Evolutionary conservation across 2,113 vertebrate genomes (phyloP).

Genomic region (Forbesichthys papilliferus): DNA sequence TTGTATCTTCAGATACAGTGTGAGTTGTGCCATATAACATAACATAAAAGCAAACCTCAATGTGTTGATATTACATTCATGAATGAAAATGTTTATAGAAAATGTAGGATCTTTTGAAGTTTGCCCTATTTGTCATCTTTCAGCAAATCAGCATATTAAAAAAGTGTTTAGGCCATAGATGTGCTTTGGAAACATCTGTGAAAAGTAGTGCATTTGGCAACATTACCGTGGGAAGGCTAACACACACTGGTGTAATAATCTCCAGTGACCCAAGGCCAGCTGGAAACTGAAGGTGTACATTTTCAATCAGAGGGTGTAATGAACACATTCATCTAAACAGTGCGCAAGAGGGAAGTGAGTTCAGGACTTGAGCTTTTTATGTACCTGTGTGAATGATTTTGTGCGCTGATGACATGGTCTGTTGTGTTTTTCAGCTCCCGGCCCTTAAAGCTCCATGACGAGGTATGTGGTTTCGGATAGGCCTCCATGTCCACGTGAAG

Average conservation of each 20-base stretch:
- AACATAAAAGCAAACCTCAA: not conserved
- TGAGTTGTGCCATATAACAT: too few relatives aligned
- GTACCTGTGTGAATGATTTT: constrained; percentile 73
- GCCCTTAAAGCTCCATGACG: constrained; percentile 87
- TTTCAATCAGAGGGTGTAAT: constrained; percentile 38
- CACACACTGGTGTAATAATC: not conserved
- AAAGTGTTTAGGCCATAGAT: not conserved
- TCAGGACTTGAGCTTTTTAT: not conserved
- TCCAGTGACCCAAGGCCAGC: constrained; percentile 10
- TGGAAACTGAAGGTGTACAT: constrained; percentile 32
- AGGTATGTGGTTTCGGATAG: constrained; percentile 81
- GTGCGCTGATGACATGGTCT: constrained; percentile 84
- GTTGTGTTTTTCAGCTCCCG: constrained; percentile 83
- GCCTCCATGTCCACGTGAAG: constrained; percentile 85
- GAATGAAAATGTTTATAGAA: not conserved
- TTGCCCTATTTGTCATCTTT: too few relatives aligned
- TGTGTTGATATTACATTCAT: constrained; percentile 4
- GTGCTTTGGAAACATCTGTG: not conserved
- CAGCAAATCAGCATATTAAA: too few relatives aligned
- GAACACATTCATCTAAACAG: constrained; percentile 18
- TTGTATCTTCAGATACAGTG: too few relatives aligned
- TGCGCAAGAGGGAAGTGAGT: not conserved
- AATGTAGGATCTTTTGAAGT: not conserved
- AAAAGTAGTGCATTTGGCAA: not conserved
- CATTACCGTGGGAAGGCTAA: not conserved